phyloP scores from a whole-genome alignment of 2,113 vertebrate genomes.

The Callopanchax toddi region DNA sequence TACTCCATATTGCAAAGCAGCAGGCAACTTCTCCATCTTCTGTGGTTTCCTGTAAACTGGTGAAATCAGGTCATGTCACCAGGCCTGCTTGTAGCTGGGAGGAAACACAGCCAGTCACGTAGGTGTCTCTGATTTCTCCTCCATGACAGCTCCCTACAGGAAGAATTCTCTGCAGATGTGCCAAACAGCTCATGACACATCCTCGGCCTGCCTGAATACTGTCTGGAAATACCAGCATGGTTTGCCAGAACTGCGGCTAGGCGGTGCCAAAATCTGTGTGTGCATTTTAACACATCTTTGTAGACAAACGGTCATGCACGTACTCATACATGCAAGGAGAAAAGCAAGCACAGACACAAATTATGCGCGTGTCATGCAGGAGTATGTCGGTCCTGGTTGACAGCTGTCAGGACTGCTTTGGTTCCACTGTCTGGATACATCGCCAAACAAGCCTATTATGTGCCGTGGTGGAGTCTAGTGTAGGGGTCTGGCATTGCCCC shows the following conservation, averaged over 20 bases:
- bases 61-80: conserved; percentile 60
- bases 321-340: background rate
- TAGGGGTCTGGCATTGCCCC: conserved; percentile 36
- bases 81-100: conserved; percentile 24
- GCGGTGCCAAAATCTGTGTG: conserved; percentile 21
- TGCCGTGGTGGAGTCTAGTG: conserved; percentile 29
- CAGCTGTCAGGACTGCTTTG: conserved; percentile 78
- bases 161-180: conserved; percentile 16
- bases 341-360: background rate
- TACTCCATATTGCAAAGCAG: conserved; percentile 46
- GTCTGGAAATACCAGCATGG: conserved; percentile 48
- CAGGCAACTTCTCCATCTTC: conserved; percentile 21
- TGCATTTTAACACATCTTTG: conserved; percentile 2
- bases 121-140: conserved; percentile 59
- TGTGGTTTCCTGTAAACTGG: conserved; percentile 19
- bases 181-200: conserved; percentile 66
- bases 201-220: conserved; percentile 25
- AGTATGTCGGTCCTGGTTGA: conserved; percentile 66
- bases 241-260: conserved; percentile 40
- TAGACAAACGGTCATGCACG: background rate
- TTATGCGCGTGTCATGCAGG: conserved; percentile 33
- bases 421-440: conserved; percentile 64
- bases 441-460: conserved; percentile 74
- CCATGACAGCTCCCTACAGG: conserved; percentile 51
- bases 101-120: conserved; percentile 38